Evolutionary conservation across 1,140 invertebrate genomes (phyloP).

Genomic region (Macrobrachium rosenbergii): DNA sequence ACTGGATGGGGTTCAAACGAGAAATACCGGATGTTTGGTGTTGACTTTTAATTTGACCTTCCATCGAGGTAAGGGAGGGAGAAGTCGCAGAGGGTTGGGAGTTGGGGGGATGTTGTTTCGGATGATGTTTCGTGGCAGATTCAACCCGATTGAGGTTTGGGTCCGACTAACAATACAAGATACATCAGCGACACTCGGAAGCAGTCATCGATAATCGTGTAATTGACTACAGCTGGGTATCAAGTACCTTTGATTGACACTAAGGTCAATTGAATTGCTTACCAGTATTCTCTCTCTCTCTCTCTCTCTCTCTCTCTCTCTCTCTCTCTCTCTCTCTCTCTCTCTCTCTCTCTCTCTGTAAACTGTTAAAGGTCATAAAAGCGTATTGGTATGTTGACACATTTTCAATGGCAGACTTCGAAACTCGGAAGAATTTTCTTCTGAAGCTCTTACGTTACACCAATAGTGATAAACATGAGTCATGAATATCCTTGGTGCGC

Average conservation of each 20-base stretch:
- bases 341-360: conserved; percentile 34
- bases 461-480: no score
- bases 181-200: no score
- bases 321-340: conserved; percentile 39
- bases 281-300: not conserved
- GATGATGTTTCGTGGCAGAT: not conserved
- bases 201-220: no score
- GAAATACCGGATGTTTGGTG: no score
- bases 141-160: not conserved
- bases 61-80: not conserved
- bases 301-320: conserved; percentile 27
- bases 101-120: not conserved
- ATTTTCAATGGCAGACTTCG: no score
- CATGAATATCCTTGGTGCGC: no score
- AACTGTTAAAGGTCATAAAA: not conserved
- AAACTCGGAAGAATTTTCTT: no score
- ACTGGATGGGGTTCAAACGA: no score
- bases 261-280: not conserved
- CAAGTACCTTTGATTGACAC: not conserved
- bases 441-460: no score
- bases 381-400: not conserved
- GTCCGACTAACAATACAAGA: no score
- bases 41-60: no score
- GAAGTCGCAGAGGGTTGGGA: not conserved
- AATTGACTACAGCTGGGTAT: no score